Percentiles rank a stretch among this genome's conserved stretches.
These are phyloP conservation scores for Bombus pascuorum DNA, from an alignment of 1,140 invertebrate genomes.

Conservation along the genomic window DNA sequence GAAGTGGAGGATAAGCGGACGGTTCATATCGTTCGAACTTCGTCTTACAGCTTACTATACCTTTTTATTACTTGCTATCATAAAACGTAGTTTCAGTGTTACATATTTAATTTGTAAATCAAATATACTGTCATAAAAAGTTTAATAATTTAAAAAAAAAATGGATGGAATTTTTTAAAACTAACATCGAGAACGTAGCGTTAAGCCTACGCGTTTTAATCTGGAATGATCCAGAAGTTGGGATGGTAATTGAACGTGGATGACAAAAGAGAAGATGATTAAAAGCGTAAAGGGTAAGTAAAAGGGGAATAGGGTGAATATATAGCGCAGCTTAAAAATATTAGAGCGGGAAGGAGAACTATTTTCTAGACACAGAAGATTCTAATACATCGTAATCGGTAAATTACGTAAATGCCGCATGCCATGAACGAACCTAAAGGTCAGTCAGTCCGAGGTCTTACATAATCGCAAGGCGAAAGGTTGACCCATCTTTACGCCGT, in stretches of 20 bases:
- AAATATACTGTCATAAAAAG: too few species aligned
- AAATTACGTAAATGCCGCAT: slow-evolving; percentile 75
- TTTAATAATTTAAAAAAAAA: too few species aligned
- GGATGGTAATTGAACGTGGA: neutral
- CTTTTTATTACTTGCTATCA: neutral
- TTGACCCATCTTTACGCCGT: slow-evolving; percentile 71
- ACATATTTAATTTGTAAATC: neutral
- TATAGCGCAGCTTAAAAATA: slow-evolving; percentile 58
- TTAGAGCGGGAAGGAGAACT: slow-evolving; percentile 64
- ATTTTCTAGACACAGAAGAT: slow-evolving; percentile 65
- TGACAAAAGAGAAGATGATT: neutral
- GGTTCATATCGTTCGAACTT: neutral
- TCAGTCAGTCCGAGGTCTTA: slow-evolving; percentile 72
- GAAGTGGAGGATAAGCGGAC: neutral
- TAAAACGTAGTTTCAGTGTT: neutral
- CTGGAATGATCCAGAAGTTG: neutral
- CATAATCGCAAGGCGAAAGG: slow-evolving; percentile 74
- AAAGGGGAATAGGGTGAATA: slow-evolving; percentile 11
- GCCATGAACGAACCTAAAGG: slow-evolving; percentile 74
- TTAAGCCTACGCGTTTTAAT: neutral
- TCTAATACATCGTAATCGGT: slow-evolving; percentile 74
- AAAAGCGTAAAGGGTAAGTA: neutral
- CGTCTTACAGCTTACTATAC: neutral
- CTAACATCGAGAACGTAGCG: neutral
- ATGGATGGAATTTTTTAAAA: neutral